Conservation (phyloP, 2,113 vertebrate species). For the Machaerirhynchus nigripectus region DNA sequence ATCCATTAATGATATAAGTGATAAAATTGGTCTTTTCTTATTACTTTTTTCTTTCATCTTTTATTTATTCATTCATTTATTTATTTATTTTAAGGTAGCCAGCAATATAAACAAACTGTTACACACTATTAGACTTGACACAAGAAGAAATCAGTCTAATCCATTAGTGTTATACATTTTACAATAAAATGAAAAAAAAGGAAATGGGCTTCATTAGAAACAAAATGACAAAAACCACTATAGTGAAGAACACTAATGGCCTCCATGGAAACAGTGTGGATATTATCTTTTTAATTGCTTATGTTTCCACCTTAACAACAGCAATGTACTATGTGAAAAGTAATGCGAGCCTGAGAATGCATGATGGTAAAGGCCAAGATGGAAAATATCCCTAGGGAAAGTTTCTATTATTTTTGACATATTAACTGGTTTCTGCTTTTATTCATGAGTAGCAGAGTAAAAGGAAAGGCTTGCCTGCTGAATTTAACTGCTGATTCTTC, state of each 20-base stretch:
- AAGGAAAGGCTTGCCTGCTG: neutral
- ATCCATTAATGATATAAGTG: constrained; percentile 29
- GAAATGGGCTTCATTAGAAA: neutral
- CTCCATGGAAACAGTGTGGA: neutral
- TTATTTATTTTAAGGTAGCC: neutral
- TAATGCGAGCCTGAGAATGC: neutral
- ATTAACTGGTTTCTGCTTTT: constrained; percentile 2
- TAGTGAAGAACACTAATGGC: neutral
- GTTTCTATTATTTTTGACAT: constrained; percentile 15
- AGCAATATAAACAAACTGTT: constrained; percentile 38
- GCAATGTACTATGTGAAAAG: neutral
- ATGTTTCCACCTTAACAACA: neutral
- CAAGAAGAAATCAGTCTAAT: constrained; percentile 7
- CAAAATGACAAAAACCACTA: neutral
- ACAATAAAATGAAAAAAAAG: neutral
- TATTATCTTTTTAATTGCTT: constrained; percentile 48
- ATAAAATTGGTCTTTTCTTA: constrained; percentile 19
- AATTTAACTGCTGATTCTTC: neutral
- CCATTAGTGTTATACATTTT: constrained; percentile 9
- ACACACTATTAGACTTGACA: neutral
- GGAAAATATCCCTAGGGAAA: neutral
- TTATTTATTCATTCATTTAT: neutral
- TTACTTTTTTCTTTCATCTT: neutral
- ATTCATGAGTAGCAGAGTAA: neutral
- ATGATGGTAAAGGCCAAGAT: neutral